Base-by-base conservation (phyloP, 2,888 invertebrate genomes). In the Eutolmus rufibarbis region DNA sequence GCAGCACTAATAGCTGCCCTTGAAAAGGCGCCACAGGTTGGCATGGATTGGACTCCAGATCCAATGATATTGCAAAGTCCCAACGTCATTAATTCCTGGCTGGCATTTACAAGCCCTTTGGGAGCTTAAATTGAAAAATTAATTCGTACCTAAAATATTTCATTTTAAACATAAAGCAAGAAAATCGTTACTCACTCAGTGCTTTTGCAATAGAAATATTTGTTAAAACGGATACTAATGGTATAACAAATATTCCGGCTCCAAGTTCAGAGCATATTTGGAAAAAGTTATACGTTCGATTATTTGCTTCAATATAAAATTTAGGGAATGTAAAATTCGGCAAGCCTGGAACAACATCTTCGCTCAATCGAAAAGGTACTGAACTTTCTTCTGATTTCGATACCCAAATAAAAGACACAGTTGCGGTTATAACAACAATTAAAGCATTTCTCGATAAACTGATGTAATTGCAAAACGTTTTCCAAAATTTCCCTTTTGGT, bases 121-220 rank as follows among this genome's bases (percentile, higher is more conserved):
- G 93, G 93, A 77, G 95, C 97, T 96, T 90, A 19, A 91, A 81
- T 90, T 90, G 87, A 37, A 87, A 89, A 66, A n/a, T 51, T 76
- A 34, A 14, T 57, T 5, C 9, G 8, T 43, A n/a, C n/a, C n/a
- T n/a, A 12, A 43, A 46, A 46, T 12, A 46, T 14, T 14, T 12
- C 3, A 40, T 40, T 40, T 40, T 43, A 43, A 43, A 12, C 2
- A 12, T 43, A 9, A n/a, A n/a, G 12, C 14, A 46, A 46, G 4
- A 4, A 40, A 46, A 46, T 46, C 43, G 2, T 46, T 14, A 66
- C 95, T 95, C 93, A 98, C 98, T 95, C 92, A 98, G 97, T 14
- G 97, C 96, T 93, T 98, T 98, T 43, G 98, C 98, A 89, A 99
- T 98, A 16, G 98, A 98, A 89, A 98, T 97, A 91, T 98, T 97